A percentile compares a stretch with the other conserved stretches of the same genome.
Evolutionary conservation across 1,140 invertebrate species (phyloP).

Genomic region (Piezodorus guildinii): DNA sequence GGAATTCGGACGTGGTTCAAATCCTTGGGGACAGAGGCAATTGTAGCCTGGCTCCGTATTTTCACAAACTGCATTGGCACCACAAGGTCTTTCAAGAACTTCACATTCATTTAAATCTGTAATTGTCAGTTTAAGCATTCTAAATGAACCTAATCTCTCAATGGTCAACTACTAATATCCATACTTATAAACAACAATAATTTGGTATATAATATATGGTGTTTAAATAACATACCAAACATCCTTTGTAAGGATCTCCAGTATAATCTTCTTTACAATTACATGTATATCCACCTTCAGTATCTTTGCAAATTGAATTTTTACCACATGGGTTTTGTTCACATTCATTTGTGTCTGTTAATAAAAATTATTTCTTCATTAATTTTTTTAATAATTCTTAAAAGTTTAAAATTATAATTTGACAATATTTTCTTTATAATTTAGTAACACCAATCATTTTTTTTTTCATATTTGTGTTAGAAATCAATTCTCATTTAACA

Average conservation of each 20-base stretch:
- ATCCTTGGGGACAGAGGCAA: conserved; percentile 81
- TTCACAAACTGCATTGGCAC: conserved; percentile 73
- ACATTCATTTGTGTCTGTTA: conserved; percentile 58
- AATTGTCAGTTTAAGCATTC: too few species aligned
- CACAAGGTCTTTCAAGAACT: conserved; percentile 68
- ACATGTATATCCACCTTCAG: conserved; percentile 60
- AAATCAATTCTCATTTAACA: too few species aligned
- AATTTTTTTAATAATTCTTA: too few species aligned
- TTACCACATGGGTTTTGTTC: conserved; percentile 53
- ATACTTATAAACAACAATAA: too few species aligned
- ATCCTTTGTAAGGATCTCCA: conserved; percentile 57
- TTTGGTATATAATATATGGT: too few species aligned
- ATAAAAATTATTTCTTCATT: conserved; percentile 36
- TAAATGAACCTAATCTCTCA: too few species aligned
- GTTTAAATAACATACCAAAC: conserved; percentile 46
- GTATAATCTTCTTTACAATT: conserved; percentile 61
- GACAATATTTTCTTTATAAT: too few species aligned
- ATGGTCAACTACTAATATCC: too few species aligned
- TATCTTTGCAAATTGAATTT: conserved; percentile 58
- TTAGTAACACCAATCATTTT: too few species aligned
- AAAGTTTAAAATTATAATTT: too few species aligned
- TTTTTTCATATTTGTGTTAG: too few species aligned
- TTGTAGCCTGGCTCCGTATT: conserved; percentile 77
- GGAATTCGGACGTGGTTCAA: conserved; percentile 63
- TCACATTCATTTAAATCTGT: conserved; percentile 83